A percentile compares a stretch with the other conserved stretches of the same genome.
These are phyloP conservation scores for Lasius fuliginosus DNA, from an alignment of 2,888 invertebrate genomes.

Conservation along the genomic window DNA sequence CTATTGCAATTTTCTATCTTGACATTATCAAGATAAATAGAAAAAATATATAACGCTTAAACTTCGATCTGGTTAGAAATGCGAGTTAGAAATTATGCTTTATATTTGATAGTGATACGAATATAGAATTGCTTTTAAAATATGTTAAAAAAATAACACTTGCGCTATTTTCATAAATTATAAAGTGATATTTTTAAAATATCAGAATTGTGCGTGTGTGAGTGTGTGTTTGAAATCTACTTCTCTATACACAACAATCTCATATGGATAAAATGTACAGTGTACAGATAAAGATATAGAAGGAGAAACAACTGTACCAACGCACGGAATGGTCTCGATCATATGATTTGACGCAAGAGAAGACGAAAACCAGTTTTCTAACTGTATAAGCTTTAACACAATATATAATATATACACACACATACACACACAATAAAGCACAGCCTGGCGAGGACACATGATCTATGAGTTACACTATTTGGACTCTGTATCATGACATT, in stretches of 20 bases:
- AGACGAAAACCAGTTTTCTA: slow-evolving; percentile 83
- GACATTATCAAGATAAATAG: background rate
- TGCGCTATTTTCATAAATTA: background rate
- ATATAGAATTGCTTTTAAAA: background rate
- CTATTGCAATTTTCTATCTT: background rate
- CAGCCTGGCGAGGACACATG: slow-evolving; percentile 3
- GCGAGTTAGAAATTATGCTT: background rate
- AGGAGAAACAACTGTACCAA: slow-evolving; percentile 54
- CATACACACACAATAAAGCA: background rate
- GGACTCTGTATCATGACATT: background rate
- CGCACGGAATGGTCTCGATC: slow-evolving; percentile 53
- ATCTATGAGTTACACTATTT: slow-evolving; percentile 26
- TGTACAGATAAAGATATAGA: background rate
- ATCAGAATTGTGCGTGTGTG: no score
- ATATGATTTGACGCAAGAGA: slow-evolving; percentile 65
- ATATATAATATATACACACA: background rate
- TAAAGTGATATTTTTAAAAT: background rate
- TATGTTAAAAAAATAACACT: background rate
- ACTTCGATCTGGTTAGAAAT: background rate
- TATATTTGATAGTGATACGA: background rate
- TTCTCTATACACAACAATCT: background rate
- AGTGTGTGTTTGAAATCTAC: background rate
- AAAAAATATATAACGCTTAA: background rate
- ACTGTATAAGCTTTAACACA: slow-evolving; percentile 78
- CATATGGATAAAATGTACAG: background rate